Evolutionary conservation across 1,140 invertebrate genomes (phyloP).

Genomic region (Meloidogyne chitwoodi): DNA sequence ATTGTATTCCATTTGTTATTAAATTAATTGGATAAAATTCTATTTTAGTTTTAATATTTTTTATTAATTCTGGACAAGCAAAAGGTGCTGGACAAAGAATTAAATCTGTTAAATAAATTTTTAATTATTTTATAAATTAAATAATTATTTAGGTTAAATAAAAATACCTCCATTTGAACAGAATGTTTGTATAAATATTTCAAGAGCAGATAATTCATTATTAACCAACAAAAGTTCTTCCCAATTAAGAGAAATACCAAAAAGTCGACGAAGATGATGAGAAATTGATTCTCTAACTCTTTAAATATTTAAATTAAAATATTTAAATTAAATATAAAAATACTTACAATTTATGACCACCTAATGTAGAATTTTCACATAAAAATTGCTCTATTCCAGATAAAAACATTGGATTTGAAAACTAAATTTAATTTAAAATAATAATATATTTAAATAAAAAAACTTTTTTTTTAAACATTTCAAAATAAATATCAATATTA

Average conservation of each 20-base stretch:
- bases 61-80: neutral
- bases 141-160: neutral
- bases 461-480: neutral
- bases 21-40: neutral
- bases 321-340: neutral
- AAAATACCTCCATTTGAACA: slow-evolving; percentile 9
- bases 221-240: slow-evolving; percentile 1
- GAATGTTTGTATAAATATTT: neutral
- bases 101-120: neutral
- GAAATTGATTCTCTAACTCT: slow-evolving; percentile 7
- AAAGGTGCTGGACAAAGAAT: slow-evolving; percentile 13
- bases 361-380: neutral
- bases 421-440: slow-evolving; percentile 3
- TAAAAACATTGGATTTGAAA: neutral
- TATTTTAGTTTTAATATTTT: neutral
- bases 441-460: neutral
- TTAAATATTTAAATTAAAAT: neutral
- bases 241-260: neutral
- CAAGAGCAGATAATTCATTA: slow-evolving; percentile 4
- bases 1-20: neutral
- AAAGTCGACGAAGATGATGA: neutral
- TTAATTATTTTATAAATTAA: neutral
- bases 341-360: neutral
- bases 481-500: neutral
- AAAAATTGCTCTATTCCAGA: slow-evolving; percentile 8